Evolutionary conservation across 2,113 vertebrate genomes (phyloP).

Genomic region (Sterrhoptilus dennistouni): DNA sequence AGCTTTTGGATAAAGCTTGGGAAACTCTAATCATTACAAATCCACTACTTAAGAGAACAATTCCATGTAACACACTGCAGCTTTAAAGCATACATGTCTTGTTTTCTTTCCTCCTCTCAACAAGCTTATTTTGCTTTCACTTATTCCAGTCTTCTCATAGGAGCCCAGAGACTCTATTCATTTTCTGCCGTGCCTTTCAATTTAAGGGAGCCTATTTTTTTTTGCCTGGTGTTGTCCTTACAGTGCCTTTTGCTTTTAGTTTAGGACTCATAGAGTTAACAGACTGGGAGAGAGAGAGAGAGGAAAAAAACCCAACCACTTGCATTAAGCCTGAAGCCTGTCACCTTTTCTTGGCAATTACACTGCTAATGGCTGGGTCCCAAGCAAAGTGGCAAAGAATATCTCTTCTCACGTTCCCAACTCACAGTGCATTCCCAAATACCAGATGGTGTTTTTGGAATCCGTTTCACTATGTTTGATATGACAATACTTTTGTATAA

Average conservation of each 20-base stretch:
- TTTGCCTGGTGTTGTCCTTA: slow-evolving; percentile 23
- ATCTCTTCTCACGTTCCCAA: slow-evolving; percentile 89
- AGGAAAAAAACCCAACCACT: slow-evolving; percentile 43
- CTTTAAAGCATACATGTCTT: slow-evolving; percentile 58
- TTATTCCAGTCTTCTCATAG: slow-evolving; percentile 3
- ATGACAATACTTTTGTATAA: slow-evolving; percentile 90
- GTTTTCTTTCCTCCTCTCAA: slow-evolving; percentile 26
- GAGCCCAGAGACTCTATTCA: not conserved
- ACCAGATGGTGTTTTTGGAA: slow-evolving; percentile 98
- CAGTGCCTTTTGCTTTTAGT: slow-evolving; percentile 46
- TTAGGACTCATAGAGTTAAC: slow-evolving; percentile 80
- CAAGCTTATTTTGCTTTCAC: slow-evolving; percentile 48
- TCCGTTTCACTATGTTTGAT: slow-evolving; percentile 88
- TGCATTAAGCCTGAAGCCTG: slow-evolving; percentile 86
- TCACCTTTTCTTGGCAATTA: slow-evolving; percentile 95
- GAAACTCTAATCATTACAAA: slow-evolving; percentile 78
- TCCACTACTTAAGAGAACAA: slow-evolving; percentile 71
- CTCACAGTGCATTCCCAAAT: slow-evolving; percentile 86
- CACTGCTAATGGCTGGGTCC: slow-evolving; percentile 88
- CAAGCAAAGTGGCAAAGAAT: slow-evolving; percentile 90
- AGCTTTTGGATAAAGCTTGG: slow-evolving; percentile 76
- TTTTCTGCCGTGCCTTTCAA: slow-evolving; percentile 6
- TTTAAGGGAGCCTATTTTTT: slow-evolving; percentile 1
- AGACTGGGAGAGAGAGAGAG: slow-evolving; percentile 39
- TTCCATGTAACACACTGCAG: slow-evolving; percentile 37